phyloP scores from a whole-genome alignment of 2,797 vertebrate genomes.

The Artibeus jamaicensis region DNA sequence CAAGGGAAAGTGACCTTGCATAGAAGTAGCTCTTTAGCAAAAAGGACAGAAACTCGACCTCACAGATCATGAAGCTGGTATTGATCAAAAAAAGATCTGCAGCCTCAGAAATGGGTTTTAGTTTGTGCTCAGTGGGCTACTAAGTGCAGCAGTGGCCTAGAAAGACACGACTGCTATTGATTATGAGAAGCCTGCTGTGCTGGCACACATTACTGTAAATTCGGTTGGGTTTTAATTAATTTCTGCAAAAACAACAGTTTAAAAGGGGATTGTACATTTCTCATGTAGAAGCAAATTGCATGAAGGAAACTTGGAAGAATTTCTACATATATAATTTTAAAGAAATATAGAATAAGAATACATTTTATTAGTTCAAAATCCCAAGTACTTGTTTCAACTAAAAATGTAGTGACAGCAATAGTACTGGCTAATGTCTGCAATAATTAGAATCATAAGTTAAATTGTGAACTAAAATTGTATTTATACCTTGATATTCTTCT shows the following conservation, averaged over 20 bases:
- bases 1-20: neutral
- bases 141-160: neutral
- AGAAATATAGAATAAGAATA: neutral
- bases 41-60: neutral
- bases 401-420: neutral
- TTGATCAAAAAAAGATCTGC: slow-evolving; percentile 42
- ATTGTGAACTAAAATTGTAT: neutral
- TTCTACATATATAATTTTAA: neutral
- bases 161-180: neutral
- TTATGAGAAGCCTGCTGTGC: neutral
- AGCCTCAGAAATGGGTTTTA: neutral
- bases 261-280: neutral
- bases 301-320: neutral
- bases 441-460: slow-evolving; percentile 12
- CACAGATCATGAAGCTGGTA: neutral
- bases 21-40: neutral
- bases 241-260: neutral
- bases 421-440: neutral
- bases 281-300: neutral
- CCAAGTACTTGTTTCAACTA: neutral
- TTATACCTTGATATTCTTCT: slow-evolving; percentile 4
- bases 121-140: neutral
- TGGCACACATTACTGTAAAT: neutral
- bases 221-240: neutral
- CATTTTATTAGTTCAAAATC: neutral